Conservation (phyloP, 2,113 vertebrate genomes). For the Psophia crepitans region DNA sequence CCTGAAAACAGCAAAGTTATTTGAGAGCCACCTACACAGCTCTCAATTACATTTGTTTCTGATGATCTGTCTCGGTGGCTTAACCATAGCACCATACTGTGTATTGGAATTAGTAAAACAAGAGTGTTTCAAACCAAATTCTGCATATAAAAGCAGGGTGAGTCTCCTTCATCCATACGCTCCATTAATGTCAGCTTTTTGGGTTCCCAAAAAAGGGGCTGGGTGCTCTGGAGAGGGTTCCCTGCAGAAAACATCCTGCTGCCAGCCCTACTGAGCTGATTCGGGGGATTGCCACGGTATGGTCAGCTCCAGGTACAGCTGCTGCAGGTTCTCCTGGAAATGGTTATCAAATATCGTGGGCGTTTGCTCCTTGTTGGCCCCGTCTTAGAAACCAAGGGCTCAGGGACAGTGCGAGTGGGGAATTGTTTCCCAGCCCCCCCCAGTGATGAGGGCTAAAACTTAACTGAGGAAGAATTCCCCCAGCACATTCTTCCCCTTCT, state of each 20-base stretch:
- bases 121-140: not conserved
- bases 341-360: not conserved
- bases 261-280: not conserved
- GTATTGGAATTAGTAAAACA: not conserved
- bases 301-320: not conserved
- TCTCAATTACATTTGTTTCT: not conserved
- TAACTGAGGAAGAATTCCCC: not conserved
- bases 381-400: not conserved
- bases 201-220: not conserved
- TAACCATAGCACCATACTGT: not conserved
- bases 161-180: not conserved
- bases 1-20: not conserved
- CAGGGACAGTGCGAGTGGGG: too few species aligned
- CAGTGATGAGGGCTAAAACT: not conserved
- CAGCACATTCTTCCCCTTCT: not conserved
- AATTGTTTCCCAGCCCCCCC: not conserved
- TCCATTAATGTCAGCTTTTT: not conserved
- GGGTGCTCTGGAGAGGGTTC: not conserved
- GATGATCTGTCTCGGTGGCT: not conserved
- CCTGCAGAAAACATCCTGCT: not conserved
- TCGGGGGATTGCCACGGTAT: too few species aligned
- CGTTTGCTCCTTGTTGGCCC: not conserved
- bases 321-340: not conserved
- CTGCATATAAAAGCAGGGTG: not conserved
- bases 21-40: slow-evolving; percentile 43